Evolutionary conservation across 2,888 invertebrate genomes (phyloP), one percentile per base, ranked within the genome.

Genomic region (Parelbella ahira): DNA sequence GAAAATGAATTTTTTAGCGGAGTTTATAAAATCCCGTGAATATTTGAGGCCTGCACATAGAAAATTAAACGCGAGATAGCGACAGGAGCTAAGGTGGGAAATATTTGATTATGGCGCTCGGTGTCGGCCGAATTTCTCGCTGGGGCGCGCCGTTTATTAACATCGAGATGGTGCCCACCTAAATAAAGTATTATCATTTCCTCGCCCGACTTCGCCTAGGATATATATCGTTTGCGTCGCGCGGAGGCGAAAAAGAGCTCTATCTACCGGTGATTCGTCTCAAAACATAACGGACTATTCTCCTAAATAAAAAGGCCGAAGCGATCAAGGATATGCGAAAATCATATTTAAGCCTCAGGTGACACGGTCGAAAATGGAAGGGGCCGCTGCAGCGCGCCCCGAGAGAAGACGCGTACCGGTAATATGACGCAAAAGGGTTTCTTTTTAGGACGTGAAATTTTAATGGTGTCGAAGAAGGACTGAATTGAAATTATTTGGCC

Each of bases 391-490:
- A n/a, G 10, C 2, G 24, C 1, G 11, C 12, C 3, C 4, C 1
- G 13, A 1, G 12, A 9, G 38, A 39, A 39, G 30, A 39, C 30
- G 9, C 29, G 8, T 24, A 23, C n/a, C 12, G 32, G 32, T 32
- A 32, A 32, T 32, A 25, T 37, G 37, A 37, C 19, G 25, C 27
- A n/a, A 33, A 41, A 41, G 41, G 41, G 25, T 33, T 41, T 33
- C 25, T 33, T 41, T 41, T 41, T 20, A 10, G 33, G 27, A 41
- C 33, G 21, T 41, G 41, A n/a, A 33, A 41, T 33, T 41, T 41
- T 33, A 41, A 41, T 41, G 33, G 33, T 27, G 33, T 21, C 25
- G 33, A 21, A 33, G 20, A 11, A 23, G n/a, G n/a, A n/a, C n/a
- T 20, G 27, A 12, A 20, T 21, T 20, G 33, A 33, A 33, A 32